These are phyloP conservation scores for Polymixis lichenea DNA, from an alignment of 2,888 invertebrate genomes.

Conservation along the genomic window DNA sequence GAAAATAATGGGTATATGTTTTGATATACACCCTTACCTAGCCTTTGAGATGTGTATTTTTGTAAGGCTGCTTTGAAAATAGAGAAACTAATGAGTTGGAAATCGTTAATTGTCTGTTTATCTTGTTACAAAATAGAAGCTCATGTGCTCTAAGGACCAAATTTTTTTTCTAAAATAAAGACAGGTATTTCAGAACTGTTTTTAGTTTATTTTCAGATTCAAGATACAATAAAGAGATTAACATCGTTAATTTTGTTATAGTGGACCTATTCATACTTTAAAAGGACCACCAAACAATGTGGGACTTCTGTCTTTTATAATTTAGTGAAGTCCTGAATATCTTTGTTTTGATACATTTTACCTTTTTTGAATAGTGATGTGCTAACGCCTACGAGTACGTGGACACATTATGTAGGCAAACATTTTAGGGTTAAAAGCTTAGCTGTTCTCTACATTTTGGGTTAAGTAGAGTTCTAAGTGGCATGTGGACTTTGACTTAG, in stretches of 20 bases:
- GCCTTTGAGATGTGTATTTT: no score
- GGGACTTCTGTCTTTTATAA: conserved; percentile 4
- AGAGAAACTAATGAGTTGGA: no score
- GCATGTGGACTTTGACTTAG: not conserved
- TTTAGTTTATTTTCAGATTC: not conserved
- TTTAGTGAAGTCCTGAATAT: not conserved
- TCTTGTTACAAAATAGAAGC: no score
- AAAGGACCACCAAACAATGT: not conserved
- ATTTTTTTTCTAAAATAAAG: not conserved
- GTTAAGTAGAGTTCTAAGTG: not conserved
- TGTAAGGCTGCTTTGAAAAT: no score
- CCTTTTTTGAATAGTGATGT: conserved; percentile 59
- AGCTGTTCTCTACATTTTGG: not conserved
- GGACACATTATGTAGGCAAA: conserved; percentile 46
- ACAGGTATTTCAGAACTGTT: not conserved
- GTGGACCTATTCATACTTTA: not conserved
- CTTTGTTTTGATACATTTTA: conserved; percentile 35
- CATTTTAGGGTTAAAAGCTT: conserved; percentile 49
- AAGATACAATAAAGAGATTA: not conserved
- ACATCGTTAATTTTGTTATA: no score
- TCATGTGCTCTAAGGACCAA: not conserved
- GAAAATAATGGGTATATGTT: no score
- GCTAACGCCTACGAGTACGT: conserved; percentile 26
- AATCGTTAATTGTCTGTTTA: no score
- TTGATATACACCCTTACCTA: no score